Evolutionary conservation across 2,797 vertebrate species (phyloP).

Genomic region (Prionace glauca): DNA sequence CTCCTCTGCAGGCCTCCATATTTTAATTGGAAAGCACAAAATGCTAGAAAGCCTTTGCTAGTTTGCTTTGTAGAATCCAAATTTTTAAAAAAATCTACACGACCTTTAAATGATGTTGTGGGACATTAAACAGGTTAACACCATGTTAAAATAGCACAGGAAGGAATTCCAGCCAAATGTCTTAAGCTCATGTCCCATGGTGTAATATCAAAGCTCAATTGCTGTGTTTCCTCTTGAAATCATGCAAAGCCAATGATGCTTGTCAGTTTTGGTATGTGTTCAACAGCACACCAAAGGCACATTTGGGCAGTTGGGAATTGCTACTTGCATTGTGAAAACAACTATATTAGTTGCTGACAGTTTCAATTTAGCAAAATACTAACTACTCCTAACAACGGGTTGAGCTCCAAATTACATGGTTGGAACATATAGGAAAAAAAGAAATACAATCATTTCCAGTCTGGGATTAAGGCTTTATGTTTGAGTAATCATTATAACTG

Average conservation of each 20-base stretch:
- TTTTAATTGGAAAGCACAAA: not conserved
- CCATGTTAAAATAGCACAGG: not conserved
- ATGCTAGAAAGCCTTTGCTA: not conserved
- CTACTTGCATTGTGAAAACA: constrained; percentile 31
- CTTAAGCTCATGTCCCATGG: not conserved
- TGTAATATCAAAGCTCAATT: not conserved
- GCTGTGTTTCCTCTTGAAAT: constrained; percentile 13
- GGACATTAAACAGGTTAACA: not conserved
- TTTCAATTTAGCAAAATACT: constrained; percentile 37
- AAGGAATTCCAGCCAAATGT: not conserved
- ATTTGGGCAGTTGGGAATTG: constrained; percentile 27
- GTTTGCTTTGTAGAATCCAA: not conserved
- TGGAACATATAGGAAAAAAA: constrained; percentile 31
- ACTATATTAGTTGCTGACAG: constrained; percentile 35
- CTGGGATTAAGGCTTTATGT: constrained; percentile 22
- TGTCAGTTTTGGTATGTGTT: constrained; percentile 32
- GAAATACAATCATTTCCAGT: constrained; percentile 31
- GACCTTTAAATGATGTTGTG: not conserved
- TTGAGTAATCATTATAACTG: constrained; percentile 30
- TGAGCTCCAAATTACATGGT: constrained; percentile 33
- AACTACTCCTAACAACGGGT: constrained; percentile 35
- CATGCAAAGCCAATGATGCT: not conserved
- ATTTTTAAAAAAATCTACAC: not conserved
- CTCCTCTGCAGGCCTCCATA: no score
- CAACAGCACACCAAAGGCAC: constrained; percentile 17